Evolutionary conservation across 2,113 vertebrate genomes (phyloP), one percentile per base, ranked within the genome.

Genomic region (Malurus elegans): DNA sequence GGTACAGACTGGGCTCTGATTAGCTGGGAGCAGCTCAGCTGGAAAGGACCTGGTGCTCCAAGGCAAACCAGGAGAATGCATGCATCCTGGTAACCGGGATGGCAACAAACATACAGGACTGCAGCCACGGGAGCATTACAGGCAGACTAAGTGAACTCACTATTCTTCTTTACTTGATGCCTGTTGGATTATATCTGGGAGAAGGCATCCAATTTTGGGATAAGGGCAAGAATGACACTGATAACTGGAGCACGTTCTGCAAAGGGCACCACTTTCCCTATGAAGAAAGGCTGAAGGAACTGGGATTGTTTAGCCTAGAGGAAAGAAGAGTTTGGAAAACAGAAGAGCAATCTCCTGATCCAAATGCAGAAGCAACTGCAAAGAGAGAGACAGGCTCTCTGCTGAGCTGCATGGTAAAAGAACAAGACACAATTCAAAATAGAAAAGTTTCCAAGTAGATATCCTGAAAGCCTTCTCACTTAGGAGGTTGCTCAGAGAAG

Each of bases 91-190:
- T 6, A 25, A 79, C 31, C 34, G 10, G 8, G 29, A 50, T 82
- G 10, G 28, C 76, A 78, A 40, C 28, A 44, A 61, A 32, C 47
- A 45, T 6, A 21, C 8, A 14, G 18, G 32, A 61, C 21, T 56
- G n/a, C 10, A 79, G 70, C 83, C 64, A 62, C 53, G 40, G 34
- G 1, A 86, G 20, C 32, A 16, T 2, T 25, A 29, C 53, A 78
- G 16, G 13, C 1, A 51, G 25, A 62, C 3, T 45, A 42, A 42
- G 48, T 8, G 29, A 91, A 70, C 38, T 84, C 61, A 7, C 14
- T 57, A 5, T 25, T 62, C 12, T 21, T 72, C 29, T 79, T 69
- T 19, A 18, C 21, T 69, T 0, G 0, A 12, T 1, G 2, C n/a
- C 58, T 42, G 61, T 28, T 38, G 6, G 45, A 53, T 29, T 36